phyloP scores from a whole-genome alignment of 1,140 invertebrate genomes.

The Ptiloglossa arizonensis region DNA sequence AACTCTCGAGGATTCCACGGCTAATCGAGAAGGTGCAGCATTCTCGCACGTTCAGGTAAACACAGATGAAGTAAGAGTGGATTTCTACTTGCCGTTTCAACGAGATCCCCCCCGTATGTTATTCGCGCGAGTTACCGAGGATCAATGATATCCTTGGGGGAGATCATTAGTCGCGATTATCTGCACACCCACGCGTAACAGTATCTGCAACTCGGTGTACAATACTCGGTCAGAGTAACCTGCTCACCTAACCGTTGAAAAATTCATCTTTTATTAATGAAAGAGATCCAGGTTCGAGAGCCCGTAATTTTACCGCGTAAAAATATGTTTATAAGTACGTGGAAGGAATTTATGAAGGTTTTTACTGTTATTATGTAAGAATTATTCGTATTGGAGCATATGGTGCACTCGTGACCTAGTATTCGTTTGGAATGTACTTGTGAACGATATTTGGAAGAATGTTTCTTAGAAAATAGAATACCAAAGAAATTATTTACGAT shows the following conservation, averaged over 20 bases:
- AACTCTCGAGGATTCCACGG: conserved; percentile 3
- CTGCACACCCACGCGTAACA: conserved; percentile 16
- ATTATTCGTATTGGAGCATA: no score
- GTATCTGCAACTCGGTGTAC: conserved; percentile 4
- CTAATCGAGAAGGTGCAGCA: conserved; percentile 22
- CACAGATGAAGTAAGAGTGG: background rate
- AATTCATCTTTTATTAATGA: background rate
- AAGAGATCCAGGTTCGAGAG: no score
- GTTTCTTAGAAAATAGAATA: no score
- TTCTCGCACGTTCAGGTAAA: conserved; percentile 9
- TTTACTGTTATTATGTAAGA: no score
- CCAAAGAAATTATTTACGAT: no score
- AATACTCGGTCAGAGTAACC: background rate
- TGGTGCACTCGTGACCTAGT: no score
- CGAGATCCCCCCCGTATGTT: background rate
- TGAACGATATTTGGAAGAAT: no score
- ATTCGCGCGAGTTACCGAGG: conserved; percentile 16
- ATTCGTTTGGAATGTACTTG: no score
- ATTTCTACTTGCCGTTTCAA: conserved; percentile 10
- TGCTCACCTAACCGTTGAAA: background rate
- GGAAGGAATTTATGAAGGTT: no score
- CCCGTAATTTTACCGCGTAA: no score
- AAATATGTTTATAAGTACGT: no score
- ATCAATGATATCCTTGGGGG: conserved; percentile 35
- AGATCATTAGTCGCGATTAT: conserved; percentile 1